Evolutionary conservation across 2,797 vertebrate genomes (phyloP), one percentile per base, ranked within the genome.

Genomic region (Catharus ustulatus): DNA sequence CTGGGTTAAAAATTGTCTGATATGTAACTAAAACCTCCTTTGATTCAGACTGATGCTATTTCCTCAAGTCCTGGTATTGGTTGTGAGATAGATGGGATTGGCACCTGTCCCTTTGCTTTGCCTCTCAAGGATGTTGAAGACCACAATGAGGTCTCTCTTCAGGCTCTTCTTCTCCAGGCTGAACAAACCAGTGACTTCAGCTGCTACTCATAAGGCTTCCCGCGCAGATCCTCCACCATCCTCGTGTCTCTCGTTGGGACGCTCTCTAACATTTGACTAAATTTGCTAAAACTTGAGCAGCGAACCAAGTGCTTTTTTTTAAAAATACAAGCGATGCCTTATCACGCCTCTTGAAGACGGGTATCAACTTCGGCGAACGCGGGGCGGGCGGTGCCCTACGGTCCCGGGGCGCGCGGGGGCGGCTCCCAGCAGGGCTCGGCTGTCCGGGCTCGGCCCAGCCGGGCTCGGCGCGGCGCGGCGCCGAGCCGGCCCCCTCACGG

Each of bases 331-430:
- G 4, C 6, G 14, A 20, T 15, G 49, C 16, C 22, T 6, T 7
- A 54, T 24, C 4, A 13, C 10, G 18, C 2, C 6, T 12, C 42
- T 30, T 1, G 13, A 46, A 19, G 13, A 16, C 2, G 1, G 2
- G 9, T 0, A 21, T 1, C 6, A 32, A 2, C 26, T 38, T 17
- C 23, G 8, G 4, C 32, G 21, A 6, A 10, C 8, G 19, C 19
- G 0, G 12, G 32, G 2, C 23, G 5, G 21, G 1, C 8, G 2
- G 0, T 0, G 13, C 1, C 18, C 16, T 2, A 6, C 10, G 2
- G 29, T 10, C 36, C 11, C 15, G 2, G 8, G 7, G 1, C 3
- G 20, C 7, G 13, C 9, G 5, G 8, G 2, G 19, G 2, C 20
- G 3, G 7, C 7, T 17, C 13, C 34, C 34, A 34, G 36, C 0